Base-by-base conservation (phyloP, 2,888 invertebrate species). In the Sepiola atlantica region DNA sequence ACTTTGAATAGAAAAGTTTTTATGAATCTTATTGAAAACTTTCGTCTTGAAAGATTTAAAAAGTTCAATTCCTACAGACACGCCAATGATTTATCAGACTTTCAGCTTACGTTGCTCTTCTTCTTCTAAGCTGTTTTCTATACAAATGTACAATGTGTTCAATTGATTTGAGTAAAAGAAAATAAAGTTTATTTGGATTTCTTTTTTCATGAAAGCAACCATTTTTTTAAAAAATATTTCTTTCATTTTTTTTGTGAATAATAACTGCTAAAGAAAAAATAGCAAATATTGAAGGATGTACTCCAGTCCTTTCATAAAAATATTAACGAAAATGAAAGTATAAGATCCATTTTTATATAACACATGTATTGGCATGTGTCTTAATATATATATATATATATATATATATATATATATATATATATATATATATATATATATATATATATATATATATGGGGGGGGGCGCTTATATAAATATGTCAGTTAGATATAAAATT, bases 31-130 rank as follows among this genome's bases (percentile, higher is more conserved):
- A 77, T 77, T 77, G 77, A 77, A 32, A 77, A 77, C 77, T 77
- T 77, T 77, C 32, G 16, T 77, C 77, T n/a, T n/a, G 16, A 77
- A 77, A 77, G 77, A 77, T 77, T 77, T n/a, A 32, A 77, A 77
- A n/a, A 77, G n/a, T 77, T 77, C n/a, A n/a, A 77, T 77, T 77
- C 77, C n/a, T 14, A 77, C n/a, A 77, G 77, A 77, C 77, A 77
- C 32, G 77, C 77, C 77, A 77, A 77, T 77, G 77, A 77, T 77
- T 77, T 77, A 77, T 77, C 77, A 77, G 77, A n/a, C 77, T 77
- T 77, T 77, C 77, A 77, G 77, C n/a, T 77, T 77, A 77, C 32
- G 14, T 77, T 77, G 45, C 45, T 45, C 45, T 45, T 45, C 45
- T 14, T 77, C 16, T 32, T 77, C n/a, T 32, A 18, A 77, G n/a